phyloP scores from a whole-genome alignment of 2,888 invertebrate species.

The Bellardia bayeri region DNA sequence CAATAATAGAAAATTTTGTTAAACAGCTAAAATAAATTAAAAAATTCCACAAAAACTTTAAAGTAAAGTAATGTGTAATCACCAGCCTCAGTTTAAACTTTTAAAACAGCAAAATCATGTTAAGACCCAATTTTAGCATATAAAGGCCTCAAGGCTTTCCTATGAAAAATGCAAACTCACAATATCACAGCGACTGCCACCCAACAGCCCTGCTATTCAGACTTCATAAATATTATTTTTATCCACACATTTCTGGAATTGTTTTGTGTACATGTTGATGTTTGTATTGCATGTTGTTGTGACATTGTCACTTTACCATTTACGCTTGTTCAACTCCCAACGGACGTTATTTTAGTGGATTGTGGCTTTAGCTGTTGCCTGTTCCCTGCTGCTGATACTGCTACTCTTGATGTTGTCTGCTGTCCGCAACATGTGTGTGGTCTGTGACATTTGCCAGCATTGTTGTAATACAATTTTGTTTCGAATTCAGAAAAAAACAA shows the following conservation, averaged over 20 bases:
- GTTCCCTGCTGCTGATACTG: neutral
- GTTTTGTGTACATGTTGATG: neutral
- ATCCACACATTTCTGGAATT: slow-evolving; percentile 36
- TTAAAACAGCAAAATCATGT: too few relatives aligned
- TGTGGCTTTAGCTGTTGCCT: slow-evolving; percentile 35
- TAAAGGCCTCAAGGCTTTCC: too few relatives aligned
- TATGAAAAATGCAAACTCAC: too few relatives aligned
- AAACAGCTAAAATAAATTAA: too few relatives aligned
- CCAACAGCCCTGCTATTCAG: neutral
- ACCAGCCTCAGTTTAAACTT: too few relatives aligned
- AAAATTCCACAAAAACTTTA: too few relatives aligned
- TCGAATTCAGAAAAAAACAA: neutral
- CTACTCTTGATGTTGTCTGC: neutral
- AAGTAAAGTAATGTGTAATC: too few relatives aligned
- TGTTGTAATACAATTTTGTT: slow-evolving; percentile 27
- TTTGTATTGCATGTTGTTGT: slow-evolving; percentile 15
- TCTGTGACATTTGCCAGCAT: slow-evolving; percentile 36
- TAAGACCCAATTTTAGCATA: too few relatives aligned
- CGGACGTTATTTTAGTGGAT: slow-evolving; percentile 40
- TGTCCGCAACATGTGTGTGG: slow-evolving; percentile 47
- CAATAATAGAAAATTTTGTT: too few relatives aligned
- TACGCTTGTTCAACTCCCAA: slow-evolving; percentile 34
- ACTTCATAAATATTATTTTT: slow-evolving; percentile 34
- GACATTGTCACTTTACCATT: slow-evolving; percentile 49
- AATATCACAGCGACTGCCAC: neutral